These are phyloP conservation scores for Prunella strophiata DNA, from an alignment of 2,797 vertebrate genomes.

Conservation along the genomic window DNA sequence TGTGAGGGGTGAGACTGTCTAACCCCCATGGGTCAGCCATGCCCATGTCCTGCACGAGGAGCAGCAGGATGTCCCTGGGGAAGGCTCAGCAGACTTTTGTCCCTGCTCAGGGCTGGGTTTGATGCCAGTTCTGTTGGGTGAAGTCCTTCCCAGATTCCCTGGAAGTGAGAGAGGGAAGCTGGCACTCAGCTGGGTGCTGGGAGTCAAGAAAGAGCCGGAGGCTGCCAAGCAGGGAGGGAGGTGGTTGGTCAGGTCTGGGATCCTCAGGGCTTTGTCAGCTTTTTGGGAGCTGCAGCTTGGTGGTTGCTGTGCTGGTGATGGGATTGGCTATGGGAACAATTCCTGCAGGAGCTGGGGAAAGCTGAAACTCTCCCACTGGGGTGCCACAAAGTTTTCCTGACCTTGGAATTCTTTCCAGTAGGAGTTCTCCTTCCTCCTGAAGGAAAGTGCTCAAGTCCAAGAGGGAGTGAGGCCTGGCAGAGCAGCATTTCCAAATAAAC, in stretches of 20 bases:
- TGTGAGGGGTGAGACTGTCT: not conserved
- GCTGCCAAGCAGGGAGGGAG: not conserved
- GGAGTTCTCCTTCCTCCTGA: not conserved
- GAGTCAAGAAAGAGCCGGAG: not conserved
- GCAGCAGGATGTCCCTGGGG: not conserved
- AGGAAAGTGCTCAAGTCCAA: not conserved
- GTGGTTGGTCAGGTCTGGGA: not conserved
- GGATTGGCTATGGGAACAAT: not conserved
- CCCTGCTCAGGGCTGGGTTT: not conserved
- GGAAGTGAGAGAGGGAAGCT: not conserved
- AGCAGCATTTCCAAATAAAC: not conserved
- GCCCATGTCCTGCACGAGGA: fast-evolving
- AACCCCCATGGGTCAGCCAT: not conserved
- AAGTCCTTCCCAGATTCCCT: not conserved
- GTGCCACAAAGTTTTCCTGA: not conserved
- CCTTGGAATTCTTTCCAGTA: not conserved
- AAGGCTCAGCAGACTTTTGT: not conserved
- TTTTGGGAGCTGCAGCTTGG: not conserved
- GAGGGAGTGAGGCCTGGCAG: not conserved
- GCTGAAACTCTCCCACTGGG: not conserved
- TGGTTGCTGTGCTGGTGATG: not conserved
- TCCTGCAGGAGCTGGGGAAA: not conserved
- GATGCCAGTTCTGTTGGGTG: not conserved
- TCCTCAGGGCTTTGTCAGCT: not conserved
- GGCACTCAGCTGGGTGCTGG: not conserved